Percentiles rank a stretch among this genome's conserved stretches.
Evolutionary conservation across 2,888 invertebrate genomes (phyloP).

Genomic region (Heteromurus nitidus): DNA sequence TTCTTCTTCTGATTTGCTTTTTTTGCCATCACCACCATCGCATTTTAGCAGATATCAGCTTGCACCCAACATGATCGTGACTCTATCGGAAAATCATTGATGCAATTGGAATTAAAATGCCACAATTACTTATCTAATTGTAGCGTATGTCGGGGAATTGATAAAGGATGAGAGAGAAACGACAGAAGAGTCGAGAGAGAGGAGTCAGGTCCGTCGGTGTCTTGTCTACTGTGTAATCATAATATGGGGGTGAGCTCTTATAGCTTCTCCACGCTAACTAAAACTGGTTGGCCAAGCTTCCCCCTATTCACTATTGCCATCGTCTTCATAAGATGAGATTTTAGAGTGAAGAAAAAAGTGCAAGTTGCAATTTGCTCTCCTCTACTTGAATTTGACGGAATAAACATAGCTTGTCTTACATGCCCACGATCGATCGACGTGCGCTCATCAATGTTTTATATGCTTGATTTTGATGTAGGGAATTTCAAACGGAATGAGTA

Average conservation of each 20-base stretch:
- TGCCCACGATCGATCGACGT: slow-evolving; percentile 57
- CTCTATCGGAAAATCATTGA: slow-evolving; percentile 55
- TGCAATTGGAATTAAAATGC: slow-evolving; percentile 61
- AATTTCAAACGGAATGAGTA: slow-evolving; percentile 39
- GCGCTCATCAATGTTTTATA: slow-evolving; percentile 52
- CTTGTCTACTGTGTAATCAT: slow-evolving; percentile 10
- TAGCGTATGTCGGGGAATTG: slow-evolving; percentile 58
- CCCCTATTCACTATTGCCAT: too few species aligned
- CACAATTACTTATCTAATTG: slow-evolving; percentile 63
- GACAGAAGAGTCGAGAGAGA: too few species aligned
- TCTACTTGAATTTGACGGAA: slow-evolving; percentile 41
- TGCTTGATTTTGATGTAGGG: slow-evolving; percentile 20
- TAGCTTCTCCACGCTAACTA: neutral
- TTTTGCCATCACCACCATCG: slow-evolving; percentile 17
- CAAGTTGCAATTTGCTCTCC: slow-evolving; percentile 48
- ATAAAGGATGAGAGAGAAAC: slow-evolving; percentile 41
- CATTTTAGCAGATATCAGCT: neutral
- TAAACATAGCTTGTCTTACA: slow-evolving; percentile 56
- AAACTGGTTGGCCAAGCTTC: slow-evolving; percentile 57
- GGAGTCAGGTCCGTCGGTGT: neutral
- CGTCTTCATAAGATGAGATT: too few species aligned
- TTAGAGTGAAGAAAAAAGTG: slow-evolving; percentile 34
- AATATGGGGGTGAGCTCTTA: too few species aligned
- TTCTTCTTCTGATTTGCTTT: slow-evolving; percentile 11
- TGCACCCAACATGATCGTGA: slow-evolving; percentile 48